Evolutionary conservation across 2,888 invertebrate genomes (phyloP), one percentile per base, ranked within the genome.

Genomic region (Drosophila sordidapex): DNA sequence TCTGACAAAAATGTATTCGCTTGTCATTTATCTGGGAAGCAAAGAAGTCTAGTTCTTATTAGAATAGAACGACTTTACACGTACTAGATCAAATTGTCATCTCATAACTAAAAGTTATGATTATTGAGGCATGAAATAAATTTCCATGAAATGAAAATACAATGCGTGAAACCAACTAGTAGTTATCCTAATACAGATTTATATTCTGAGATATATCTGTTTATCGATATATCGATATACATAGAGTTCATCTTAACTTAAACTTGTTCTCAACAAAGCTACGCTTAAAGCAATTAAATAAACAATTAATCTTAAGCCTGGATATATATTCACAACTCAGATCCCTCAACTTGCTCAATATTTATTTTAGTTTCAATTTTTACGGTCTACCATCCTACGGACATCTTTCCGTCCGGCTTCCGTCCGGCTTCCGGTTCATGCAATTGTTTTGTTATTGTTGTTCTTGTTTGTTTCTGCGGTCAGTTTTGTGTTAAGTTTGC

Each of bases 401-500:
- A 72, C 56, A 65, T 76, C 63, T 74, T 68, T 74, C 65, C 73
- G 43, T 46, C 29, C 58, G n/a, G 43, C 52, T 63, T 68, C 63
- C 67, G 63, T 46, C 29, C 58, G n/a, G 43, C 52, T 63, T 68
- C 63, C 67, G 63, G 51, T 46, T 53, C 10, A 18, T 54, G 18
- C 76, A 70, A 76, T 74, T 68, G 79, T 82, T 81, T 79, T 72
- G 49, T 79, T 81, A 67, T 57, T 74, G 70, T 74, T 70, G 29
- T 70, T 60, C 54, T 56, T 67, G 63, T 72, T 71, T 79, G 70
- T 68, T 70, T 61, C 64, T 72, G 79, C 65, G 81, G 81, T 82
- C 82, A 76, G 75, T 78, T 73, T 78, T 78, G 70, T 78, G 73
- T 73, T 76, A 76, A 79, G 72, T 81, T 82, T 76, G 38, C 73